Conservation (phyloP, 2,113 vertebrate genomes). For the Benitochromis conjunctus region DNA sequence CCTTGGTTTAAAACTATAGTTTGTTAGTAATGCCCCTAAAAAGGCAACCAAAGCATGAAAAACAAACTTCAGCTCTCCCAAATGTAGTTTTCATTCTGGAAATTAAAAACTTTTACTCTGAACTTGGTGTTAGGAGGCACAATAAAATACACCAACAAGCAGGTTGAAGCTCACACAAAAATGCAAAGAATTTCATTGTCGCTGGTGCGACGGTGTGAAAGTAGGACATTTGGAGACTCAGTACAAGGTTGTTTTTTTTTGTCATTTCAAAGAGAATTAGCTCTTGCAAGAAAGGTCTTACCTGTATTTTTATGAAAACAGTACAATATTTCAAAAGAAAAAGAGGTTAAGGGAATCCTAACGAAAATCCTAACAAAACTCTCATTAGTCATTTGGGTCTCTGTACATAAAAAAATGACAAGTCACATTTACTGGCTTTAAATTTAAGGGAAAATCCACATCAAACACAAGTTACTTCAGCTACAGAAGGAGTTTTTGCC, state of each 20-base stretch:
- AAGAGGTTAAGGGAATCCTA: neutral
- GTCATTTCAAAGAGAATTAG: neutral
- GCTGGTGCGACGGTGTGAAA: neutral
- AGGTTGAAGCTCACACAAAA: neutral
- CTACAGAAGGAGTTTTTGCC: neutral
- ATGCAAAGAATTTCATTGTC: neutral
- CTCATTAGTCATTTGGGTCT: neutral
- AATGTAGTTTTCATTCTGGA: neutral
- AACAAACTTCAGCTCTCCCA: neutral
- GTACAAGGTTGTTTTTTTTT: neutral
- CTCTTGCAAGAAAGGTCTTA: neutral
- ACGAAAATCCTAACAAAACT: conserved; percentile 1
- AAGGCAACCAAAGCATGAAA: conserved; percentile 4
- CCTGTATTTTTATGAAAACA: neutral
- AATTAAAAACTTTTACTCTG: neutral
- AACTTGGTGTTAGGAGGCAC: conserved; percentile 14
- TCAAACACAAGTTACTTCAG: neutral
- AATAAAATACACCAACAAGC: conserved; percentile 18
- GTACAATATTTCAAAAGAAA: neutral
- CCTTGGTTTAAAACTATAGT: neutral
- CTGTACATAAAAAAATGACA: neutral
- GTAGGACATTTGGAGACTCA: neutral
- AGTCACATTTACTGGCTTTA: neutral
- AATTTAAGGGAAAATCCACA: conserved; percentile 16
- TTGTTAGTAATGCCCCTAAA: conserved; percentile 1